phyloP scores from a whole-genome alignment of 1,140 invertebrate genomes.

The Pentalonia nigronervosa region DNA sequence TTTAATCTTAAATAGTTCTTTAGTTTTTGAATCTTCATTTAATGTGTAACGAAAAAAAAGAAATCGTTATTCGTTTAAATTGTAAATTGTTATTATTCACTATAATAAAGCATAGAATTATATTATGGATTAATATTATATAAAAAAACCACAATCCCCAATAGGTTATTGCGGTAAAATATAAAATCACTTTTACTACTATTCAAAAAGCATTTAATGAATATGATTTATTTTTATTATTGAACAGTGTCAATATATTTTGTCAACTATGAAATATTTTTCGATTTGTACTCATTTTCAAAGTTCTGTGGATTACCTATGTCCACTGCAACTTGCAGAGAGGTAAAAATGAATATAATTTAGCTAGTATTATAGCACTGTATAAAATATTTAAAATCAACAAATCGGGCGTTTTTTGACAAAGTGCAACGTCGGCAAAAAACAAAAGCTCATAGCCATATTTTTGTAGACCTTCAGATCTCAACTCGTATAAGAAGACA shows the following conservation, averaged over 20 bases:
- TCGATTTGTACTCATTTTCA: neutral
- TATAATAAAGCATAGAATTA: neutral
- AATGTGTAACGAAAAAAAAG: neutral
- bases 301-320: neutral
- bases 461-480: neutral
- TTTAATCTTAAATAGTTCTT: neutral
- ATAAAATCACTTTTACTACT: neutral
- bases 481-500: neutral
- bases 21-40: neutral
- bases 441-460: neutral
- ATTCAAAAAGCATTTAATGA: too few relatives aligned
- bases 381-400: neutral
- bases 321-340: neutral
- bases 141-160: neutral
- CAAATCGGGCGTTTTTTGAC: neutral
- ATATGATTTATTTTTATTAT: too few relatives aligned
- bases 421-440: neutral
- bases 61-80: neutral
- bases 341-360: neutral
- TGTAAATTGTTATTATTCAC: neutral
- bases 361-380: rapidly evolving
- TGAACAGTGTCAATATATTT: too few relatives aligned
- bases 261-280: neutral
- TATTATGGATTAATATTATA: neutral
- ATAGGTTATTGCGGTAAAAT: neutral